Conservation (phyloP, 2,797 vertebrate species). For the Pampus argenteus region DNA sequence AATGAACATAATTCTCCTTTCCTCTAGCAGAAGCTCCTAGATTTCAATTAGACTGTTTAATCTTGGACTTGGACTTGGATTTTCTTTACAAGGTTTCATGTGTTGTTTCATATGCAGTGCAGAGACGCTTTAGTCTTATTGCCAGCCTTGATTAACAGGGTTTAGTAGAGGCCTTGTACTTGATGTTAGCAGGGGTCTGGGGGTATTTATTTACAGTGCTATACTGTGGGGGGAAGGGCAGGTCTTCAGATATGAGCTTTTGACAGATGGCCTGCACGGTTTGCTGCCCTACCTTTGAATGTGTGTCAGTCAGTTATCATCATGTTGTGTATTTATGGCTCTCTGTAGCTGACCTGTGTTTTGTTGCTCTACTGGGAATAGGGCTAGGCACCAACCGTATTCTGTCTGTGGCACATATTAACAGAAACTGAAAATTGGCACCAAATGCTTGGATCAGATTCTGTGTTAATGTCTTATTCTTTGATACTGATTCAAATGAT, state of each 20-base stretch:
- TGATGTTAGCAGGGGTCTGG: constrained; percentile 36
- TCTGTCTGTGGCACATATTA: not conserved
- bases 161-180: constrained; percentile 5
- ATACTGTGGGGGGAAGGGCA: constrained; percentile 56
- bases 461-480: not conserved
- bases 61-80: not conserved
- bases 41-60: not conserved
- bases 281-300: constrained; percentile 68
- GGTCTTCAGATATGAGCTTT: constrained; percentile 42
- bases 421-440: not conserved
- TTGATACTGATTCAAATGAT: not conserved
- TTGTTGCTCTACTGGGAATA: constrained; percentile 8
- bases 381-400: not conserved
- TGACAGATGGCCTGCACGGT: constrained; percentile 75
- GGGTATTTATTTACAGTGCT: constrained; percentile 54
- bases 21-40: not conserved
- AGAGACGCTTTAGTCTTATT: not conserved
- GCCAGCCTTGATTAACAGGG: not conserved
- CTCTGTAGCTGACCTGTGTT: constrained; percentile 27
- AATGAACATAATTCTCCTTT: constrained; percentile 3
- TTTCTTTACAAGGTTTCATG: constrained; percentile 4
- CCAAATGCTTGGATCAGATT: not conserved
- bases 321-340: constrained; percentile 41
- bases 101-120: constrained; percentile 1
- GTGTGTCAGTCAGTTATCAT: constrained; percentile 61